These are phyloP conservation scores for Bambusicola thoracicus DNA, from an alignment of 2,113 vertebrate species.

Conservation along the genomic window DNA sequence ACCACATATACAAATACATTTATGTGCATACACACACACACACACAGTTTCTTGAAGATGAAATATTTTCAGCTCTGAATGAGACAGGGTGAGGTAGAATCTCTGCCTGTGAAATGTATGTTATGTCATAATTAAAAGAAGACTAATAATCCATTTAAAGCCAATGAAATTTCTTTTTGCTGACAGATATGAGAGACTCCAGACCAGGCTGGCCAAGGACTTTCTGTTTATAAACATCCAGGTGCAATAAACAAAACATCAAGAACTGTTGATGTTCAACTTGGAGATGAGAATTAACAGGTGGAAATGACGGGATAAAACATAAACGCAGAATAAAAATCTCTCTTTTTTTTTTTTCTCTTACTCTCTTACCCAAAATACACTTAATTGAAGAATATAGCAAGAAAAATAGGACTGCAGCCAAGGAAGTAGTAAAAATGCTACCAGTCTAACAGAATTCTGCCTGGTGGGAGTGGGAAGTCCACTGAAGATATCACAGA, in stretches of 20 bases:
- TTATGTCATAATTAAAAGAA: background rate
- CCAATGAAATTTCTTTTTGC: background rate
- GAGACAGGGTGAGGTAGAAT: background rate
- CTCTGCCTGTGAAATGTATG: background rate
- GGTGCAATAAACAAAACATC: background rate
- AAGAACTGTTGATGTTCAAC: accelerated
- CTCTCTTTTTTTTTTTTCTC: background rate
- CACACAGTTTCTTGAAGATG: background rate
- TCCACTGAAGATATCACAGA: background rate
- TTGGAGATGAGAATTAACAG: background rate
- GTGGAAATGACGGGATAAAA: background rate
- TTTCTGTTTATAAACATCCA: background rate
- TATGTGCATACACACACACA: background rate
- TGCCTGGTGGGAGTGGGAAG: background rate
- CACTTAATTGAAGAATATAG: background rate
- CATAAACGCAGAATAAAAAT: background rate
- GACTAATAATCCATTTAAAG: background rate
- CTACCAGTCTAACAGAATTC: background rate
- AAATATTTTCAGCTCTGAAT: background rate
- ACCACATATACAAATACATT: accelerated
- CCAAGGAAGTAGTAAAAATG: background rate
- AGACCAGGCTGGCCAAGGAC: background rate
- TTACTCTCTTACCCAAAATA: background rate
- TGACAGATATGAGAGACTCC: background rate
- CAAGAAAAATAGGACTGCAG: background rate